Evolutionary conservation across 1,140 invertebrate genomes (phyloP).

Genomic region (Olivierus martensii): DNA sequence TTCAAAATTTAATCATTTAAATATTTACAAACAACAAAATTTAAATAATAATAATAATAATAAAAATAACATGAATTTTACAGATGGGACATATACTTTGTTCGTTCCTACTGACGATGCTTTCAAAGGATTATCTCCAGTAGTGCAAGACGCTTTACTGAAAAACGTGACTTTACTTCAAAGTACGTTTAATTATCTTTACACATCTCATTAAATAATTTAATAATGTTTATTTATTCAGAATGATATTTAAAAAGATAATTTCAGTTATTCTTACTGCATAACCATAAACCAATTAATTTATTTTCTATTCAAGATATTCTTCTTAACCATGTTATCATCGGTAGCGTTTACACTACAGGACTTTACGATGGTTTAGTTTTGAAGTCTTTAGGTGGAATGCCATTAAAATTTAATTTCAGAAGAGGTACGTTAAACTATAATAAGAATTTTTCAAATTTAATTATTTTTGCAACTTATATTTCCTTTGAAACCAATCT

Average conservation of each 20-base stretch:
- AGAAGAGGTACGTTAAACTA: constrained; percentile 10
- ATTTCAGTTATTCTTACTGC: too few relatives aligned
- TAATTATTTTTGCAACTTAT: too few relatives aligned
- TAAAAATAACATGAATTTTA: neutral
- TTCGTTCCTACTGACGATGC: constrained; percentile 31
- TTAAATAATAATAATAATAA: too few relatives aligned
- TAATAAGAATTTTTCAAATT: too few relatives aligned
- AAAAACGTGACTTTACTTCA: constrained; percentile 12
- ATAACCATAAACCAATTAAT: too few relatives aligned
- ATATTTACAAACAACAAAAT: neutral
- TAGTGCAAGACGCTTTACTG: constrained; percentile 16
- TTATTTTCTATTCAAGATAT: constrained; percentile 43
- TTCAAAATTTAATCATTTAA: neutral
- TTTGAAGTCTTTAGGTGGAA: constrained; percentile 14
- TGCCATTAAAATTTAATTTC: constrained; percentile 10
- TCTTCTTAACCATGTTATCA: constrained; percentile 27
- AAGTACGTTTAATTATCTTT: constrained; percentile 4
- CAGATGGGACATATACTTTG: constrained; percentile 26
- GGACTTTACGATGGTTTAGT: constrained; percentile 12
- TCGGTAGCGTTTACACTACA: constrained; percentile 7
- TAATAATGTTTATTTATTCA: too few relatives aligned
- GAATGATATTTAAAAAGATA: too few relatives aligned
- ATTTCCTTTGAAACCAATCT: too few relatives aligned
- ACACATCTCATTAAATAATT: neutral
- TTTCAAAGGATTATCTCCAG: constrained; percentile 25